These are phyloP conservation scores for Conus canariensis DNA, from an alignment of 2,888 invertebrate genomes.

Conservation along the genomic window DNA sequence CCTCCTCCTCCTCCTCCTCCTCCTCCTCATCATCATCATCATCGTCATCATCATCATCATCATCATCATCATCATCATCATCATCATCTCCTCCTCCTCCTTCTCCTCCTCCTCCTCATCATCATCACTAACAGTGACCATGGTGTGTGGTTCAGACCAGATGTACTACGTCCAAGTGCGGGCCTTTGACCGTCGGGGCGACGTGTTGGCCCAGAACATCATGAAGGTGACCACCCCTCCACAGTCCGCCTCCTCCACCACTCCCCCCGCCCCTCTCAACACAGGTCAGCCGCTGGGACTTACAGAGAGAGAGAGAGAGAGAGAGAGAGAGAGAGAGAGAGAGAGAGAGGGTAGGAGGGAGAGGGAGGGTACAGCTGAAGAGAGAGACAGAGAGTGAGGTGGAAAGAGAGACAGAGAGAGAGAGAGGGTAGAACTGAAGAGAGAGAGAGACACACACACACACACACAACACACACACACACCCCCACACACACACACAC, in stretches of 20 bases:
- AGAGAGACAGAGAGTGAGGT: neutral
- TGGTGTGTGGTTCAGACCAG: slow-evolving; percentile 1
- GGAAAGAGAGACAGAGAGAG: neutral
- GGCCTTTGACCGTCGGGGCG: slow-evolving; percentile 30
- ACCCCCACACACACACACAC: no score
- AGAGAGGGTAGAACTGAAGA: neutral
- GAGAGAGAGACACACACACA: neutral
- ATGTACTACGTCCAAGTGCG: slow-evolving; percentile 34
- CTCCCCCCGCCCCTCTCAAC: neutral
- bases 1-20: no score
- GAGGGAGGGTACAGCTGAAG: neutral
- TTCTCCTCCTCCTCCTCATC: neutral
- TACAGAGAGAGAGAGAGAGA: neutral
- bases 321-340: neutral
- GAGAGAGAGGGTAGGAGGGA: neutral
- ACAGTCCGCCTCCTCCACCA: neutral
- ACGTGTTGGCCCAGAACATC: slow-evolving; percentile 16
- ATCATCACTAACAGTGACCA: neutral
- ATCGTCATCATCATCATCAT: neutral
- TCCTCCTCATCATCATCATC: neutral
- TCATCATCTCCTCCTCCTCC: neutral
- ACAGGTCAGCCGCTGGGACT: neutral
- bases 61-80: neutral
- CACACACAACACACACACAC: no score
- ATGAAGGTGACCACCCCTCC: neutral